Base-by-base conservation (phyloP, 2,797 vertebrate genomes). In the Apodemus agrarius region DNA sequence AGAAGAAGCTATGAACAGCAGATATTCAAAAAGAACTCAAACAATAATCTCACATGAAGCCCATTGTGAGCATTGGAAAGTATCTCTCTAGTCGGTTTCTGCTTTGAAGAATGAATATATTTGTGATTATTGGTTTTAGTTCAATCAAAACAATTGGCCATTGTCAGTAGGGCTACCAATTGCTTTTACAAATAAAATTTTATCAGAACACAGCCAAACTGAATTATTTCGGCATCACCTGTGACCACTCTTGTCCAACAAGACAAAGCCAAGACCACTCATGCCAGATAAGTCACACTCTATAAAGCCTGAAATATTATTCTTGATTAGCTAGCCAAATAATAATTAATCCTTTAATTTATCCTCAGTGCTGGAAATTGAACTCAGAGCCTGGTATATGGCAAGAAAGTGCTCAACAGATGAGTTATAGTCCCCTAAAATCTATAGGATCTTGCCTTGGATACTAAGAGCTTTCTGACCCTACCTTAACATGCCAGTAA, bases 61-160 rank as follows among this genome's bases (percentile, higher is more conserved):
- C 6, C 65, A 21, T 3, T 9, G 13, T 40, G 52, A 40, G 10
- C 16, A 31, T 21, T 1, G 2, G 82, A n/a, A 57, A 79, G 29
- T 89, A 96, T 96, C 97, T 98, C 97, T 96, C 96, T 97, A 96
- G 96, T 97, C 96, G 90, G 75, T 79, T 40, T 69, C 40, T 40
- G 52, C 54, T 90, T 88, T 95, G 59, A 29, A 75, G 76, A 96
- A 31, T 57, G 76, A 96, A 26, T 57, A 22, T 7, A 59, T 78
- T 90, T 91, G 17, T 49, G n/a, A 57, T 46, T 78, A 54, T 34
- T 81, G 49, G 80, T 82, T 90, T 92, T 85, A 89, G 54, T 93
- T 74, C 59, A 12, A 54, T 89, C n/a, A 29, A 43, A 75, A 61
- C 75, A 59, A 37, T 54, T 22, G 37, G 59, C 89, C 16, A 31